A percentile compares a stretch with the other conserved stretches of the same genome.
Evolutionary conservation across 2,113 vertebrate genomes (phyloP).

Genomic region (Oryzias woworae): DNA sequence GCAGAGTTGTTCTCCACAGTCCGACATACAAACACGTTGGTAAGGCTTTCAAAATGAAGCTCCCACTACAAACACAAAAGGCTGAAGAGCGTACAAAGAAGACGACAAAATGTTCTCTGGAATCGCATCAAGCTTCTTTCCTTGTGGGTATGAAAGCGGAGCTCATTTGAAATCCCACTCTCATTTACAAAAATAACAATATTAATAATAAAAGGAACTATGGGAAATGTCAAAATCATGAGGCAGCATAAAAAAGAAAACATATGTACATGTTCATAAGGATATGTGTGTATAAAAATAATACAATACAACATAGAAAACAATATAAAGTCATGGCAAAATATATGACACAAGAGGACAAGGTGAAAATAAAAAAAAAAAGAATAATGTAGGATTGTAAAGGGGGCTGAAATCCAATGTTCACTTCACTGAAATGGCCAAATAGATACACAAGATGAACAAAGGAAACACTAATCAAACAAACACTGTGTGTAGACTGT

Average conservation of each 20-base stretch:
- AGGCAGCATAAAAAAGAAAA: conserved; percentile 69
- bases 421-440: conserved; percentile 83
- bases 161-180: conserved; percentile 45
- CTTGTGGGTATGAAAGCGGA: conserved; percentile 55
- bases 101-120: conserved; percentile 38
- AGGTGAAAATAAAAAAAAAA: conserved; percentile 59
- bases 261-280: conserved; percentile 80
- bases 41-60: conserved; percentile 74
- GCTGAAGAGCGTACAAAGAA: conserved; percentile 49
- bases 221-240: conserved; percentile 61
- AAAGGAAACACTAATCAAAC: conserved; percentile 88
- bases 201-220: conserved; percentile 45
- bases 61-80: conserved; percentile 55
- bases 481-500: conserved; percentile 81
- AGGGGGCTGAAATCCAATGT: conserved; percentile 69
- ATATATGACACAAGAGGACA: conserved; percentile 72
- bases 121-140: conserved; percentile 43
- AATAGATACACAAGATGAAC: conserved; percentile 85
- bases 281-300: conserved; percentile 77
- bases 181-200: conserved; percentile 56
- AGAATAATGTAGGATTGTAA: conserved; percentile 75
- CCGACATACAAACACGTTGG: conserved; percentile 54
- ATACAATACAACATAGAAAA: conserved; percentile 69
- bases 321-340: conserved; percentile 75
- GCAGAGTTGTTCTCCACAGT: conserved; percentile 10